Evolutionary conservation across 30 jellyfish, hydroid and myxozoan genomes (phyloP).

Genomic region (Hydractinia echinata): DNA sequence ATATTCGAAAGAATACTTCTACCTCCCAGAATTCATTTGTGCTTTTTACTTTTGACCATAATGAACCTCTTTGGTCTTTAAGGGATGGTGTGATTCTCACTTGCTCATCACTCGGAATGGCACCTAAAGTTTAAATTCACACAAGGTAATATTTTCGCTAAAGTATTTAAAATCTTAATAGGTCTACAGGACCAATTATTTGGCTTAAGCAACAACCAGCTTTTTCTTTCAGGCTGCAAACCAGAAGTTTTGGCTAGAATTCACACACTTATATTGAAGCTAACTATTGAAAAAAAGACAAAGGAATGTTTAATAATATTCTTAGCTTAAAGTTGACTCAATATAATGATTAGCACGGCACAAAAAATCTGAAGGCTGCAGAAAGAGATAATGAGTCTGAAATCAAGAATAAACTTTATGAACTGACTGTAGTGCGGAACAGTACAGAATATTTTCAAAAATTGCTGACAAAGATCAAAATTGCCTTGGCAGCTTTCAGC

Average conservation of each 20-base stretch:
- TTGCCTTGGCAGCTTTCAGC: no score
- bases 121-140: constrained; percentile 45
- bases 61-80: constrained; percentile 82
- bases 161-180: no score
- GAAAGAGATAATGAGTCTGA: no score
- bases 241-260: not conserved
- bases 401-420: no score
- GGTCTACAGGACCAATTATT: no score
- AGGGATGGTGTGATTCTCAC: constrained; percentile 80
- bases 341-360: no score
- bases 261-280: not conserved
- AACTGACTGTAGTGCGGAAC: no score
- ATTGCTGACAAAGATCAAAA: no score
- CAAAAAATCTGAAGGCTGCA: no score
- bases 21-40: constrained; percentile 87
- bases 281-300: not conserved
- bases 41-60: constrained; percentile 70
- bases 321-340: no score
- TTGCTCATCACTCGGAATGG: constrained; percentile 94
- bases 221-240: not conserved
- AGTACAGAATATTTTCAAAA: no score
- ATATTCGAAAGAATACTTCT: constrained; percentile 58
- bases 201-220: not conserved
- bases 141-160: not conserved
- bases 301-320: not conserved